Percentiles rank a stretch among this genome's conserved stretches.
These are phyloP conservation scores for Blastobasis adustella DNA, from an alignment of 2,888 invertebrate species.

Conservation along the genomic window DNA sequence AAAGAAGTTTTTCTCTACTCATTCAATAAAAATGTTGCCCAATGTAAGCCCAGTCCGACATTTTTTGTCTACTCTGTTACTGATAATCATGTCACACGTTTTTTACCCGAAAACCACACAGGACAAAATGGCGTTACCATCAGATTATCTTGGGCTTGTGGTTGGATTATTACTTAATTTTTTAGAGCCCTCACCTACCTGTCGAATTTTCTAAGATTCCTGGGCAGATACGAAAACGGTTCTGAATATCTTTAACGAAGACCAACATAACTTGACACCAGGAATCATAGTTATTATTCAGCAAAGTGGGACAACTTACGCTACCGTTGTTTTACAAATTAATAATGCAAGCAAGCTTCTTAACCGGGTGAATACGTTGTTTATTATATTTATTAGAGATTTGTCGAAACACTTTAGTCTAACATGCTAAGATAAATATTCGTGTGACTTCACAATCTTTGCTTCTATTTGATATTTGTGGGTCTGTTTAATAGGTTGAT, in stretches of 20 bases:
- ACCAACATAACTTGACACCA: constrained; percentile 32
- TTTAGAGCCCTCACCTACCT: constrained; percentile 61
- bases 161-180: constrained; percentile 72
- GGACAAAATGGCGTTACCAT: constrained; percentile 74
- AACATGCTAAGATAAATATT: constrained; percentile 60
- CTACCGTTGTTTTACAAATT: constrained; percentile 51
- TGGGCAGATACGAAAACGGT: constrained; percentile 43
- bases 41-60: constrained; percentile 36
- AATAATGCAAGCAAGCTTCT: constrained; percentile 70
- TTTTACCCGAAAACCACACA: constrained; percentile 69
- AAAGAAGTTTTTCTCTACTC: too few species aligned
- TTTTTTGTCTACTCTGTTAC: constrained; percentile 52
- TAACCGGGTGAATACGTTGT: constrained; percentile 70
- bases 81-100: constrained; percentile 74
- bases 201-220: constrained; percentile 49
- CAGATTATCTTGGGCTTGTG: constrained; percentile 70
- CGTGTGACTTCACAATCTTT: constrained; percentile 19
- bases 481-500: constrained; percentile 33
- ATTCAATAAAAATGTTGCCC: background rate
- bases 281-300: constrained; percentile 7
- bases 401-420: constrained; percentile 65
- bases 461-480: constrained; percentile 45
- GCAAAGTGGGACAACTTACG: constrained; percentile 18
- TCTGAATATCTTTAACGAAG: constrained; percentile 35
- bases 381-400: constrained; percentile 71